Conservation (phyloP, 92 coral and sea anemone species). For the Nematostella vectensis region DNA sequence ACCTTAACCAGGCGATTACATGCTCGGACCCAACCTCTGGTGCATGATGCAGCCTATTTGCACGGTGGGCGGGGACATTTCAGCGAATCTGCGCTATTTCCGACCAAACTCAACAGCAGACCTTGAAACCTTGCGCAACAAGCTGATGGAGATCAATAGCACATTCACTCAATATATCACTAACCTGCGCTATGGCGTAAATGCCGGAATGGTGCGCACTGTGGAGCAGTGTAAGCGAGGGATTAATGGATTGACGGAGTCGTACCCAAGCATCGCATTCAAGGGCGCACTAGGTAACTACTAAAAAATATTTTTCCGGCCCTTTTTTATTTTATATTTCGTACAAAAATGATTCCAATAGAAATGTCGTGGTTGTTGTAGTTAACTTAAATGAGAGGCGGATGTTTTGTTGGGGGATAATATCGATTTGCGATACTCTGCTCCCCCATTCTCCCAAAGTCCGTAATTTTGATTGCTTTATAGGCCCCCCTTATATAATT, state of each 20-base stretch:
- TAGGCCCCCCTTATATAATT: too few relatives aligned
- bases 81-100: slow-evolving; percentile 19
- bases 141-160: slow-evolving; percentile 15
- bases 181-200: slow-evolving; percentile 55
- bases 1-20: slow-evolving; percentile 36
- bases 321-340: background rate
- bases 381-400: too few relatives aligned
- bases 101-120: slow-evolving; percentile 29
- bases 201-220: slow-evolving; percentile 63
- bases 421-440: too few relatives aligned
- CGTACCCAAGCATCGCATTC: slow-evolving; percentile 36
- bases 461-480: too few relatives aligned
- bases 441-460: too few relatives aligned
- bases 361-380: too few relatives aligned
- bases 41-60: slow-evolving; percentile 30
- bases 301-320: background rate
- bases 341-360: too few relatives aligned
- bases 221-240: slow-evolving; percentile 60
- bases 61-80: slow-evolving; percentile 21
- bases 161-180: slow-evolving; percentile 46
- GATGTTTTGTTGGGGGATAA: too few relatives aligned
- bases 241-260: slow-evolving; percentile 38
- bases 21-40: slow-evolving; percentile 43
- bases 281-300: slow-evolving; percentile 52
- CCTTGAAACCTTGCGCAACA: slow-evolving; percentile 25